A percentile compares a stretch with the other conserved stretches of the same genome.
Conservation (phyloP, 2,888 invertebrate species). For the Chymomyza procnemis region DNA sequence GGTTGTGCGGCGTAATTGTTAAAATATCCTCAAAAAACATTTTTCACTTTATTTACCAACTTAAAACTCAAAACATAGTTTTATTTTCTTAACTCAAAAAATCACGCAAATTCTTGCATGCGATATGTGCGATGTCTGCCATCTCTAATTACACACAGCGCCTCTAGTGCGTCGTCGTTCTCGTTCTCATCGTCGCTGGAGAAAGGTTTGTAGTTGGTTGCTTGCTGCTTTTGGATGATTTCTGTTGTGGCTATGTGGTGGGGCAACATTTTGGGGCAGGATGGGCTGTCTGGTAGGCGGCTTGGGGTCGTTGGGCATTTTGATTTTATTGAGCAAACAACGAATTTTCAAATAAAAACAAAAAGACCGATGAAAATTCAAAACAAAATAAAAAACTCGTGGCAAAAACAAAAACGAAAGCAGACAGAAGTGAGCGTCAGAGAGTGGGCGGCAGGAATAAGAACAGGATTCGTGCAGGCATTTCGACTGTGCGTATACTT, state of each 20-base stretch:
- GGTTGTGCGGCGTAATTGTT: too few species aligned
- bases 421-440: not conserved
- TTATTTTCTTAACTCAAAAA: too few species aligned
- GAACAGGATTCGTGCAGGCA: not conserved
- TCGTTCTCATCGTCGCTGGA: too few species aligned
- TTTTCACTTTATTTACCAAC: too few species aligned
- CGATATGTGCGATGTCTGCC: not conserved
- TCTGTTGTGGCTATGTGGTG: not conserved
- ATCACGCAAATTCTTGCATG: too few species aligned
- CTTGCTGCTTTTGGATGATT: slow-evolving; percentile 10
- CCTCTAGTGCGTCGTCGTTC: slow-evolving; percentile 11
- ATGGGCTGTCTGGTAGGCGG: slow-evolving; percentile 15
- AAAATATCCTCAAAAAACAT: too few species aligned
- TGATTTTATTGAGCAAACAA: slow-evolving; percentile 78
- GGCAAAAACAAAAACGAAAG: not conserved
- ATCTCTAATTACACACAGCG: not conserved
- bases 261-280: not conserved
- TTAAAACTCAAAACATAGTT: too few species aligned
- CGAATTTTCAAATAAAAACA: slow-evolving; percentile 74
- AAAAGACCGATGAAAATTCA: slow-evolving; percentile 64
- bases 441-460: not conserved
- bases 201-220: slow-evolving; percentile 36
- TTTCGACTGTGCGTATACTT: not conserved
- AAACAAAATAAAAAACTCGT: slow-evolving; percentile 47
- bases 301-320: slow-evolving; percentile 54